Evolutionary conservation across 2,888 invertebrate species (phyloP).

Genomic region (Chymomyza amoena): DNA sequence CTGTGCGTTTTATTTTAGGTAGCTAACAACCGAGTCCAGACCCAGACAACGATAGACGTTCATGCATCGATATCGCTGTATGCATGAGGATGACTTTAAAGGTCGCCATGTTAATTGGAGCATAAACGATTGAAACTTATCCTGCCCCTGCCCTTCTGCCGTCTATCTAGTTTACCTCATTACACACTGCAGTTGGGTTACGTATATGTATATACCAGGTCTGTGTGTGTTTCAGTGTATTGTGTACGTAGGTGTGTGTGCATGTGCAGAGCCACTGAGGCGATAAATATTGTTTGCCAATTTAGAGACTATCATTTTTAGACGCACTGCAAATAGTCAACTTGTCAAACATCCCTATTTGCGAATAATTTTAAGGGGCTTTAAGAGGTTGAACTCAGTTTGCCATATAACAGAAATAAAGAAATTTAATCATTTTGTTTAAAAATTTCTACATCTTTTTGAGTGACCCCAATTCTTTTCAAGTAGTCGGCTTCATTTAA

Average conservation of each 20-base stretch:
- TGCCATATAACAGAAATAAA: no score
- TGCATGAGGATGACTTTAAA: conserved; percentile 39
- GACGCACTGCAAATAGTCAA: conserved; percentile 40
- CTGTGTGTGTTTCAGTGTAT: conserved; percentile 9
- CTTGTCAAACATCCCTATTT: neutral
- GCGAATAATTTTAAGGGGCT: neutral
- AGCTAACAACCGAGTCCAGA: neutral
- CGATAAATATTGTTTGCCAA: conserved; percentile 58
- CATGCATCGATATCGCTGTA: conserved; percentile 2
- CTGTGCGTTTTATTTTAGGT: conserved; percentile 2
- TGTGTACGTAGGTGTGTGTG: neutral
- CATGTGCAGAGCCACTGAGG: conserved; percentile 38
- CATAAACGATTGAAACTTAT: conserved; percentile 49
- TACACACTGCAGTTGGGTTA: conserved; percentile 10
- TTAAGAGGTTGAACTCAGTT: no score
- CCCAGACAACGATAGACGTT: neutral
- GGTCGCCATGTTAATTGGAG: conserved; percentile 70
- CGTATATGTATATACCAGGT: neutral
- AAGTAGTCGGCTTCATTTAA: no score
- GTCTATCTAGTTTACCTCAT: conserved; percentile 13
- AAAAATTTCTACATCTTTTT: no score
- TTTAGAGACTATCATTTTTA: conserved; percentile 44
- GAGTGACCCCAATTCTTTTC: no score
- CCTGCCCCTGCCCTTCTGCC: conserved; percentile 29
- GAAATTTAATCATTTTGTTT: no score